Evolutionary conservation across 2,113 vertebrate species (phyloP), one percentile per base, ranked within the genome.

Genomic region (Ginglymostoma cirratum): DNA sequence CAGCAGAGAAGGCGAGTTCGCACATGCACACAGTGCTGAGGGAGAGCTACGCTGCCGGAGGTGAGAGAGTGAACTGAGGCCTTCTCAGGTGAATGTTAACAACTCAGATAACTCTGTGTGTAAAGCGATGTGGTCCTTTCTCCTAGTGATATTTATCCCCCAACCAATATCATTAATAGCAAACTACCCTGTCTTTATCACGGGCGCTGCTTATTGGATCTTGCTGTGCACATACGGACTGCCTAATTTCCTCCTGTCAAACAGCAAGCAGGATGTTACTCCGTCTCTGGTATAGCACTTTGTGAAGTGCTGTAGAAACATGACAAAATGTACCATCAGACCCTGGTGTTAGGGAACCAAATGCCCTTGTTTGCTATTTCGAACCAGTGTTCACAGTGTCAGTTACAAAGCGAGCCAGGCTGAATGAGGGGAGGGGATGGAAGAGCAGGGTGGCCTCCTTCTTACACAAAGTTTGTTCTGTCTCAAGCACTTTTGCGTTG

Each of bases 391-490:
- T 61, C 86, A 34, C 72, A 61, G 42, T 34, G 30, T 38, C 89
- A 21, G 34, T 93, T 93, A 93, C 89, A 93, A 93, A 66, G 65
- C 27, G 34, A 93, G 89, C 34, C n/a, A n/a, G 89, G n/a, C 89
- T 66, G 89, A 93, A 66, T 66, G 67, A 94, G n/a, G 38, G n/a
- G 55, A 27, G 17, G 27, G 83, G 83, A 21, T 2, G 45, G 86
- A 45, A 42, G 78, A 27, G 65, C 19, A 66, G 92, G n/a, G 23
- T 2, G 66, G 67, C 34, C 89, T 93, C 61, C 89, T 83, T 83
- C 78, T 93, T 93, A 66, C 34, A 93, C 89, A 93, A 93, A 93
- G 89, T 93, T 93, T 93, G 94, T 72, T 70, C 69, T 95, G 94
- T 72, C 42, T 70, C 45, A 72, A 95, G 52, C 42, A 70, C 67